A percentile compares a stretch with the other conserved stretches of the same genome.
Evolutionary conservation across 2,113 vertebrate genomes (phyloP).

Genomic region (Litocranius walleri): DNA sequence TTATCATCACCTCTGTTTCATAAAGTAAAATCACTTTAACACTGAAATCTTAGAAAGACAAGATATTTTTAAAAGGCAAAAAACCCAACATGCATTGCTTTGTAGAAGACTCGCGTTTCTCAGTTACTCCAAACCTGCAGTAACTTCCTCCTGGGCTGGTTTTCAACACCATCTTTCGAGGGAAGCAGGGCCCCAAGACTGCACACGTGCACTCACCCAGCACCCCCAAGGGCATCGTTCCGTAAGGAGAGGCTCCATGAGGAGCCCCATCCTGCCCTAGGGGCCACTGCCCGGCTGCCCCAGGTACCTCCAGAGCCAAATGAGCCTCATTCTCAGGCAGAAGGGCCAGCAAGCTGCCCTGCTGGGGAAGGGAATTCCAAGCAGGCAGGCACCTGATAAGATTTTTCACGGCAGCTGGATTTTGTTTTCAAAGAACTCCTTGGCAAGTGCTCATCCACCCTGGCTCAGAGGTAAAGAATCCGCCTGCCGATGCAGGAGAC

Average conservation of each 20-base stretch:
- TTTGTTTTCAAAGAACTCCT: neutral
- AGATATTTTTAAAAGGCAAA: neutral
- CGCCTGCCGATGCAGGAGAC: neutral
- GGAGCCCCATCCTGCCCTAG: no score
- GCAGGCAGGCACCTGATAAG: neutral
- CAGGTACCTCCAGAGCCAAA: neutral
- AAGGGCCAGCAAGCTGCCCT: fast-evolving
- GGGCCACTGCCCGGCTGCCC: fast-evolving
- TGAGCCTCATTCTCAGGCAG: neutral
- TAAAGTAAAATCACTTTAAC: neutral
- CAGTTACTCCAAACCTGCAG: neutral
- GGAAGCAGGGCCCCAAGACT: neutral
- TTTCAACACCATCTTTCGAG: neutral
- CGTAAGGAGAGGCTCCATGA: fast-evolving
- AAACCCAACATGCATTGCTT: fast-evolving
- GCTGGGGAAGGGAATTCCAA: neutral
- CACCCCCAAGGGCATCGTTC: neutral
- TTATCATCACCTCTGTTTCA: neutral
- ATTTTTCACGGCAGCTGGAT: neutral
- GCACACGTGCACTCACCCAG: fast-evolving
- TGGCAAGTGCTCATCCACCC: neutral
- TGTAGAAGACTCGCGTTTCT: fast-evolving
- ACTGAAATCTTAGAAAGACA: neutral
- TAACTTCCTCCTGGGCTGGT: no score
- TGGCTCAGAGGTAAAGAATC: neutral